These are phyloP conservation scores for Apotomis betuletana DNA, from an alignment of 2,888 invertebrate species.

Conservation along the genomic window DNA sequence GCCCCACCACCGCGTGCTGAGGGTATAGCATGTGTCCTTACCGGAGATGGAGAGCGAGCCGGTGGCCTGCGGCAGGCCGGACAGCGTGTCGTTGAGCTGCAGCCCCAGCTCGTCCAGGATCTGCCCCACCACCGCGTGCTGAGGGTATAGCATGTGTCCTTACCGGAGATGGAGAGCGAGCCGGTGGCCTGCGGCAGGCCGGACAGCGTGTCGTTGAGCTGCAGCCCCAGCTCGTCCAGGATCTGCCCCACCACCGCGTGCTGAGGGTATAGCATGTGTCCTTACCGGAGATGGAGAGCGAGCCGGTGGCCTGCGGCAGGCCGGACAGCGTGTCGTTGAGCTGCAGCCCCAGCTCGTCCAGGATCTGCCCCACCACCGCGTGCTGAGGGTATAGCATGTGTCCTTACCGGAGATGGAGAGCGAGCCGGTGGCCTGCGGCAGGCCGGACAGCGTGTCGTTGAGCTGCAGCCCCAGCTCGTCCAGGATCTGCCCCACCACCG, in stretches of 20 bases:
- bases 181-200: conserved; percentile 90
- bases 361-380: conserved; percentile 95
- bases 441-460: conserved; percentile 94
- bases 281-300: conserved; percentile 79
- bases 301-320: conserved; percentile 87
- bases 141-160: conserved; percentile 37
- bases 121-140: too few relatives aligned
- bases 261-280: conserved; percentile 9
- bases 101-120: conserved; percentile 98
- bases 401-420: conserved; percentile 77
- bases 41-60: conserved; percentile 83
- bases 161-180: conserved; percentile 80
- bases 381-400: too few relatives aligned
- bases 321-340: conserved; percentile 96
- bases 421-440: conserved; percentile 88
- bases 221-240: conserved; percentile 97
- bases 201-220: conserved; percentile 95
- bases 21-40: conserved; percentile 42
- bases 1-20: too few relatives aligned
- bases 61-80: conserved; percentile 90
- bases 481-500: conserved; percentile 95
- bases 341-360: conserved; percentile 98
- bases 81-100: conserved; percentile 96
- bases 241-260: too few relatives aligned
- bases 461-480: conserved; percentile 98